Conservation (phyloP, 2,888 invertebrate species). For the Drosophila ustulata region DNA sequence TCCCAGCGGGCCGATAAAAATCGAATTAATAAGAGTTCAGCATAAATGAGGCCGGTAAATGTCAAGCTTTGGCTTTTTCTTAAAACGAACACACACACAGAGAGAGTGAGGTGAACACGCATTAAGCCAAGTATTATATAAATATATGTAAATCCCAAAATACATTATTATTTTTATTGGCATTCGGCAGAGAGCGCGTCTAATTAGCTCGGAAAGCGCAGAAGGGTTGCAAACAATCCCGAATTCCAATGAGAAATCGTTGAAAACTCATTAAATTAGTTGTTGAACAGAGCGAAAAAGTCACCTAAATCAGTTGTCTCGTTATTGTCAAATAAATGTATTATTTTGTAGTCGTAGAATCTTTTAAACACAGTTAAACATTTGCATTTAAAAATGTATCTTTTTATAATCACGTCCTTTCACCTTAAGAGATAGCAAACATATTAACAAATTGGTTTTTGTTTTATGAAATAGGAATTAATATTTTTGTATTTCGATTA, state of each 20-base stretch:
- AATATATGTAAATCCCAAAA: constrained; percentile 24
- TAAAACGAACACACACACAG: constrained; percentile 7
- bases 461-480: too few relatives aligned
- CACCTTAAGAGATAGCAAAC: too few relatives aligned
- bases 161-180: constrained; percentile 57
- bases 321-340: too few relatives aligned
- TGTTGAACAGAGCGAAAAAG: background rate
- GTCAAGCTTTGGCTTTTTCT: constrained; percentile 54
- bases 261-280: background rate
- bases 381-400: too few relatives aligned
- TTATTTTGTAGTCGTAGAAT: too few relatives aligned
- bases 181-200: constrained; percentile 38
- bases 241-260: background rate
- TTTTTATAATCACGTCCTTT: too few relatives aligned
- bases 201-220: constrained; percentile 36
- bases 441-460: too few relatives aligned
- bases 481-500: too few relatives aligned
- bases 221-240: constrained; percentile 29
- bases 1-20: constrained; percentile 84
- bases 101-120: background rate
- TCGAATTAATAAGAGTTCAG: constrained; percentile 85
- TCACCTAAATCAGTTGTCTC: too few relatives aligned
- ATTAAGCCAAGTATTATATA: constrained; percentile 19
- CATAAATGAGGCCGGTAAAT: constrained; percentile 78
- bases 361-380: too few relatives aligned